Percentiles rank a stretch among this genome's conserved stretches.
phyloP scores from a whole-genome alignment of 2,888 invertebrate genomes.

The Zygaena filipendulae region DNA sequence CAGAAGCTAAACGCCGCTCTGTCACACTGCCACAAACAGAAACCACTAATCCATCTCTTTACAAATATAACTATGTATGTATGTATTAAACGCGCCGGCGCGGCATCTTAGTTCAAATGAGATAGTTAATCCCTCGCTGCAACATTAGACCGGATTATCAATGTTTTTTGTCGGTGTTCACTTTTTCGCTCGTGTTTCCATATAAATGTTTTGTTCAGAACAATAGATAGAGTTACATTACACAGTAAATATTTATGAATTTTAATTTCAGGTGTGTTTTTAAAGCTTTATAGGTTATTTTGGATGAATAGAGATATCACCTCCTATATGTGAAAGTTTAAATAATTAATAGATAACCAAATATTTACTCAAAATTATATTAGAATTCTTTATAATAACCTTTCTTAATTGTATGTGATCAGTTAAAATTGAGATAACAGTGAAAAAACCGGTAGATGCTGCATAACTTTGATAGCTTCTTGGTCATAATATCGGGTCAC shows the following conservation, averaged over 20 bases:
- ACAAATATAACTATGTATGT: no score
- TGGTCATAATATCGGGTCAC: no score
- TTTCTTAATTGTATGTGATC: neutral
- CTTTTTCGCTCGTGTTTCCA: slow-evolving; percentile 34
- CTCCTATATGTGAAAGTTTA: slow-evolving; percentile 37
- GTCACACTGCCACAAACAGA: slow-evolving; percentile 43
- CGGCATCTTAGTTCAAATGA: slow-evolving; percentile 53
- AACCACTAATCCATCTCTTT: slow-evolving; percentile 49
- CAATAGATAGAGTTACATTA: no score
- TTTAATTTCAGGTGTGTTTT: slow-evolving; percentile 24
- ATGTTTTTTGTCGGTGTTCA: slow-evolving; percentile 48
- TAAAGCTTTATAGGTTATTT: slow-evolving; percentile 15
- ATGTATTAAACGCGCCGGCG: slow-evolving; percentile 47
- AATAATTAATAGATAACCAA: slow-evolving; percentile 34
- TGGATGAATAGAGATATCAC: slow-evolving; percentile 20
- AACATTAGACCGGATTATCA: slow-evolving; percentile 51
- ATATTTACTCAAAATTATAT: slow-evolving; percentile 25
- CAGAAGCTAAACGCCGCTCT: slow-evolving; percentile 26
- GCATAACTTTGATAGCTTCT: no score
- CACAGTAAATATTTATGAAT: slow-evolving; percentile 23
- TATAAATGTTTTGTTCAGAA: slow-evolving; percentile 35
- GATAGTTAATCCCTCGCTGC: slow-evolving; percentile 46
- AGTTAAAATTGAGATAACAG: neutral
- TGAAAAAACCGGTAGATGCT: no score
- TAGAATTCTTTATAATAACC: slow-evolving; percentile 20